A percentile compares a stretch with the other conserved stretches of the same genome.
phyloP scores from a whole-genome alignment of 64 coral and sea anemone species.

The Actinia equina region DNA sequence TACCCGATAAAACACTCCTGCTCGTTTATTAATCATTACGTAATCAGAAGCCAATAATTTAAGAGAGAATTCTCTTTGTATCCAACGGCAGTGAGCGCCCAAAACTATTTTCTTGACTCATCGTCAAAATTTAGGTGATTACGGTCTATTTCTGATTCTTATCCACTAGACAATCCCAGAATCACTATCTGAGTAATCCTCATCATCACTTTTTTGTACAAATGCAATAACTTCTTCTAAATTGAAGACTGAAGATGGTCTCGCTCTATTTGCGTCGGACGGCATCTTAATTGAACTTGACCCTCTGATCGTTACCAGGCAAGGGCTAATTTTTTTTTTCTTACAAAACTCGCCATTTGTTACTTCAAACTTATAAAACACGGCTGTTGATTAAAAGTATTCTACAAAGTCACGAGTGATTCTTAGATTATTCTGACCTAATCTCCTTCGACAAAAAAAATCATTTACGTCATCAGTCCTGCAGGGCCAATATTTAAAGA shows the following conservation, averaged over 20 bases:
- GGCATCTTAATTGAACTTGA: constrained; percentile 9
- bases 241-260: constrained; percentile 4
- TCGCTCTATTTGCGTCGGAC: neutral
- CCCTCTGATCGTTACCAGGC: neutral
- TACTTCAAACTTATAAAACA: constrained; percentile 16
- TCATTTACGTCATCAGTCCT: constrained; percentile 14
- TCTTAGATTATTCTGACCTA: constrained; percentile 6
- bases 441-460: neutral
- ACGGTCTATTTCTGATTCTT: constrained; percentile 9
- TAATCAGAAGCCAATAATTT: no score
- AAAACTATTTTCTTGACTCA: no score
- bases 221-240: constrained; percentile 8
- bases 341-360: neutral
- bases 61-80: no score
- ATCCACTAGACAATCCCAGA: neutral
- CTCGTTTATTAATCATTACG: no score
- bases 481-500: constrained; percentile 15
- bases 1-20: no score
- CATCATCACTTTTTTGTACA: neutral
- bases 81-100: no score
- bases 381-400: neutral
- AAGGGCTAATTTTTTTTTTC: constrained; percentile 1
- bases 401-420: neutral
- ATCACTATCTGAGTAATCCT: neutral
- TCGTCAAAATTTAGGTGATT: neutral